phyloP scores from a whole-genome alignment of 2,797 vertebrate species.

The Mycteria americana region DNA sequence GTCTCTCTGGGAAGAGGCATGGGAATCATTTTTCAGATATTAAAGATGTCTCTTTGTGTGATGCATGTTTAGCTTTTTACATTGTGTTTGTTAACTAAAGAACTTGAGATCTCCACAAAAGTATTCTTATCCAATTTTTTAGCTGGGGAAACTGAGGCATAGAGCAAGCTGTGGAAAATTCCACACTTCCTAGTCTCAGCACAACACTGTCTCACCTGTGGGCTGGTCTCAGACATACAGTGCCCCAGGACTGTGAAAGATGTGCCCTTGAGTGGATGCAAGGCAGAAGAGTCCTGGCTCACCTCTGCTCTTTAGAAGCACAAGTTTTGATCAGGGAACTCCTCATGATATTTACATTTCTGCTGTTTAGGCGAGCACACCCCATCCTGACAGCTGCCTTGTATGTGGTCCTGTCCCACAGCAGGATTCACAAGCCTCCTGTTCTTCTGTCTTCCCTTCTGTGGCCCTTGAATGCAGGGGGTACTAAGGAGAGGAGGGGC shows the following conservation, averaged over 20 bases:
- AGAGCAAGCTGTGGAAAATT: not conserved
- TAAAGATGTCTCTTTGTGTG: not conserved
- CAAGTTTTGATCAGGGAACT: not conserved
- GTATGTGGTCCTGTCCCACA: not conserved
- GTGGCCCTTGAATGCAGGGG: not conserved
- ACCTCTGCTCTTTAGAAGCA: not conserved
- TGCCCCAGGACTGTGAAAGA: conserved; percentile 3
- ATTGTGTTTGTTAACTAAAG: not conserved
- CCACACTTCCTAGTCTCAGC: not conserved
- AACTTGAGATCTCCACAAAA: not conserved
- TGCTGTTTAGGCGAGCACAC: not conserved
- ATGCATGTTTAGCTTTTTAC: not conserved
- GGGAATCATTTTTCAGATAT: not conserved
- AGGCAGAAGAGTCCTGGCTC: not conserved
- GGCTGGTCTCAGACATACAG: not conserved
- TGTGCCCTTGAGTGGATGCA: conserved; percentile 16
- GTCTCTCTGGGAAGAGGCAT: not conserved
- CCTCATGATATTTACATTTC: not conserved
- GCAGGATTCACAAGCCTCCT: not conserved
- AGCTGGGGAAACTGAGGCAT: not conserved
- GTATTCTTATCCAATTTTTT: not conserved
- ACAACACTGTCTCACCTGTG: not conserved
- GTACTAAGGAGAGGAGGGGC: not conserved
- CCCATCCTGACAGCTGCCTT: not conserved
- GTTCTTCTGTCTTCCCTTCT: not conserved